Conservation (phyloP, 2,888 invertebrate genomes). For the Erynnis tages region DNA sequence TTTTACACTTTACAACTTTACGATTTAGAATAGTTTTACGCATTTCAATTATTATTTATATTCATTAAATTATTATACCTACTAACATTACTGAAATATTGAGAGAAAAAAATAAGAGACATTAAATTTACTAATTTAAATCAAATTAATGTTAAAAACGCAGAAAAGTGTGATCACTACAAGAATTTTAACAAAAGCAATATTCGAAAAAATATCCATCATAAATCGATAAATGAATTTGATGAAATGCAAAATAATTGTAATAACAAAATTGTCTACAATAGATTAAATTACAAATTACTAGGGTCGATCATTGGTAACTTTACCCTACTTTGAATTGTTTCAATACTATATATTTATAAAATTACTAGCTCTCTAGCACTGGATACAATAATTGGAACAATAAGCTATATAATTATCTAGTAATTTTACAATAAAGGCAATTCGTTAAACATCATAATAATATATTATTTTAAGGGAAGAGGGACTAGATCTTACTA, state of each 20-base stretch:
- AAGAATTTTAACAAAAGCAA: no score
- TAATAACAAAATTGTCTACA: no score
- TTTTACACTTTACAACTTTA: slow-evolving; percentile 76
- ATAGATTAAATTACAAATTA: background rate
- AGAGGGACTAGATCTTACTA: slow-evolving; percentile 4
- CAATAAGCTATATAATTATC: slow-evolving; percentile 16
- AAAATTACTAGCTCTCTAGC: slow-evolving; percentile 40
- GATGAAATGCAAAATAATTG: no score
- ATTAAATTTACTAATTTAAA: no score
- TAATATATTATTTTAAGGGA: slow-evolving; percentile 1
- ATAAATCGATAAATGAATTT: no score
- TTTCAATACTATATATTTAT: slow-evolving; percentile 36
- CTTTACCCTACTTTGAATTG: slow-evolving; percentile 5
- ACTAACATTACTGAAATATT: no score
- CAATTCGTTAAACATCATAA: slow-evolving; percentile 17
- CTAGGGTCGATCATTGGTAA: background rate
- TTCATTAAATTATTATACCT: background rate
- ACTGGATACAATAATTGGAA: slow-evolving; percentile 34
- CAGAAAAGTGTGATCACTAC: no score
- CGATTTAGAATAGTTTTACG: slow-evolving; percentile 77
- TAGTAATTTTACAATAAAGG: slow-evolving; percentile 17
- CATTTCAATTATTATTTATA: slow-evolving; percentile 44
- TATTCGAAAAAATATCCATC: no score
- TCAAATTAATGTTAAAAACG: no score
- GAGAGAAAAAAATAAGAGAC: background rate